phyloP scores from a whole-genome alignment of 2,888 invertebrate species.

The Parapristionchus giblindavisi region DNA sequence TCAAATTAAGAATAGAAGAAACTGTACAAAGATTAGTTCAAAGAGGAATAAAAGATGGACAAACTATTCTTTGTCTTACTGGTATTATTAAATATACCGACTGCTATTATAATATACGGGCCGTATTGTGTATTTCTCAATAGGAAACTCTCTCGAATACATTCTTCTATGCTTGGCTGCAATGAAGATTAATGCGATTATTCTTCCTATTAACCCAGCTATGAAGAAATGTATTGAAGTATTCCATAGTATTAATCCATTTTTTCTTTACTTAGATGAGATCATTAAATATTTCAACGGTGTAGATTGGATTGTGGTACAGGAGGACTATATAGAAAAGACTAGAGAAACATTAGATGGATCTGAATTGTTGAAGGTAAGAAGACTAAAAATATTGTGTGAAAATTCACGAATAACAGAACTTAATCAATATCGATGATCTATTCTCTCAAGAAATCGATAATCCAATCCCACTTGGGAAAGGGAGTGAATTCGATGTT shows the following conservation, averaged over 20 bases:
- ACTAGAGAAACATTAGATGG: neutral
- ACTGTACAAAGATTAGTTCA: neutral
- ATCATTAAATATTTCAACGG: constrained; percentile 44
- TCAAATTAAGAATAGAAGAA: neutral
- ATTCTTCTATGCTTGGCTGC: constrained; percentile 38
- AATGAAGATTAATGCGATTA: constrained; percentile 40
- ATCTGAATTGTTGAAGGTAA: neutral
- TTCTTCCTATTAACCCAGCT: constrained; percentile 55
- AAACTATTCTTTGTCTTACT: neutral
- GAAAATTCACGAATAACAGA: constrained; percentile 8
- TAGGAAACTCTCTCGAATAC: constrained; percentile 33
- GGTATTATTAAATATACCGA: neutral
- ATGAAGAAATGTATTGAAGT: constrained; percentile 46
- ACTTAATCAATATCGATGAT: constrained; percentile 32
- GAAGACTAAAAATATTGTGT: neutral
- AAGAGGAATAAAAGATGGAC: neutral
- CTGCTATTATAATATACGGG: neutral
- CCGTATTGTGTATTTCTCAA: neutral
- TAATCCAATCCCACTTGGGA: neutral
- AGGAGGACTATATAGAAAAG: constrained; percentile 36
- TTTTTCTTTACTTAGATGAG: constrained; percentile 46
- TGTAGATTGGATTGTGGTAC: constrained; percentile 38
- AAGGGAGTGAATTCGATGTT: constrained; percentile 2
- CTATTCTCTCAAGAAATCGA: constrained; percentile 14
- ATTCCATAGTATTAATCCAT: neutral